Evolutionary conservation across 1,140 invertebrate species (phyloP).

Genomic region (Drusus annulatus): DNA sequence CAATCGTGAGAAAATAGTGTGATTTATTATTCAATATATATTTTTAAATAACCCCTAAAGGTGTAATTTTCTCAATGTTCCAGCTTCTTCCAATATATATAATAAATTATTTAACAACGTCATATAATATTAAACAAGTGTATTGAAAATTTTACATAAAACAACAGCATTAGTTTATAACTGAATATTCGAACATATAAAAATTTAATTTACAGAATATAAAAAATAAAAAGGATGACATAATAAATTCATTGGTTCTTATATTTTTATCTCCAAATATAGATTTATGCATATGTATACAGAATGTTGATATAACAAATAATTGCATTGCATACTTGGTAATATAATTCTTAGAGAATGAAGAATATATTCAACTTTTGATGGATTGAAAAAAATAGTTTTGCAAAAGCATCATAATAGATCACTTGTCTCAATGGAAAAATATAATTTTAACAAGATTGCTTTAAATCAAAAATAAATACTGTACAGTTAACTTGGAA

Average conservation of each 20-base stretch:
- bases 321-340: too few relatives aligned
- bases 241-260: too few relatives aligned
- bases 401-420: neutral
- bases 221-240: too few relatives aligned
- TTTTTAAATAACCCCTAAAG: constrained; percentile 30
- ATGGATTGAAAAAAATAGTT: too few relatives aligned
- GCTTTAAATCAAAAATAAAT: constrained; percentile 33
- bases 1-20: constrained; percentile 51
- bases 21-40: constrained; percentile 27
- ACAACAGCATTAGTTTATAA: neutral
- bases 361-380: too few relatives aligned
- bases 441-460: constrained; percentile 4
- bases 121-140: neutral
- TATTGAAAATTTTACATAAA: constrained; percentile 29
- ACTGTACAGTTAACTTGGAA: constrained; percentile 39
- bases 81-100: constrained; percentile 21
- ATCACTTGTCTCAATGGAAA: too few relatives aligned
- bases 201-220: too few relatives aligned
- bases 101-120: constrained; percentile 34
- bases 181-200: neutral
- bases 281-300: neutral
- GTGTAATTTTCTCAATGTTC: neutral
- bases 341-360: too few relatives aligned
- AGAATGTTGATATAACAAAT: too few relatives aligned
- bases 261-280: neutral